Percentiles rank a stretch among this genome's conserved stretches.
Evolutionary conservation across 2,888 invertebrate genomes (phyloP).

Genomic region (Macrosiphum euphorbiae): DNA sequence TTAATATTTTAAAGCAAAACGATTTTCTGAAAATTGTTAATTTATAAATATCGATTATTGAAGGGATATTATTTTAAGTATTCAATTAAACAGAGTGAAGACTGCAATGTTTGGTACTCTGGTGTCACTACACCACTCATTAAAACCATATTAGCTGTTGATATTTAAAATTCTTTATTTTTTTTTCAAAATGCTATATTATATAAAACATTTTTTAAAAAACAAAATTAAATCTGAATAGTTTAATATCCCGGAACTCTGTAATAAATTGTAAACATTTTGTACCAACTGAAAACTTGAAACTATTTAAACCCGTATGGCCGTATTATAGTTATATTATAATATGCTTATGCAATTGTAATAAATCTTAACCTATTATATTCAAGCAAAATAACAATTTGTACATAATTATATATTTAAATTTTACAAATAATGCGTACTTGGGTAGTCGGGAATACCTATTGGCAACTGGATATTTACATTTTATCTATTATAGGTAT

Average conservation of each 20-base stretch:
- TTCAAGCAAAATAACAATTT: not conserved
- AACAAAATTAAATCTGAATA: not conserved
- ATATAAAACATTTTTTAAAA: not conserved
- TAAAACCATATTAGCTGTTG: not conserved
- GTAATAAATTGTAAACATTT: not conserved
- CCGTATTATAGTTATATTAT: not conserved
- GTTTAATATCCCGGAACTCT: not conserved
- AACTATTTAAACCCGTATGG: not conserved
- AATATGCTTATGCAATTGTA: not conserved
- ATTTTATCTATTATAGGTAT: not conserved
- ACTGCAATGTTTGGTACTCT: not conserved
- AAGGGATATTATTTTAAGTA: not conserved
- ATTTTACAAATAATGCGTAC: not conserved
- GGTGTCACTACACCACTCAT: not conserved
- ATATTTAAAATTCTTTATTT: not conserved
- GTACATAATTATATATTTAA: not conserved
- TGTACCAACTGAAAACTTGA: not conserved
- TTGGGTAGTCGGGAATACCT: not conserved
- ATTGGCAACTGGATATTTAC: not conserved
- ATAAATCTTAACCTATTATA: not conserved
- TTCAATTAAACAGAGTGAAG: not conserved
- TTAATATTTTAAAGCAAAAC: not conserved
- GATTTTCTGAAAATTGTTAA: not conserved
- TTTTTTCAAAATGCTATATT: not conserved
- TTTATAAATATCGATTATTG: not conserved